Base-by-base conservation (phyloP, 2,113 vertebrate species). In the Gadus chalcogrammus region DNA sequence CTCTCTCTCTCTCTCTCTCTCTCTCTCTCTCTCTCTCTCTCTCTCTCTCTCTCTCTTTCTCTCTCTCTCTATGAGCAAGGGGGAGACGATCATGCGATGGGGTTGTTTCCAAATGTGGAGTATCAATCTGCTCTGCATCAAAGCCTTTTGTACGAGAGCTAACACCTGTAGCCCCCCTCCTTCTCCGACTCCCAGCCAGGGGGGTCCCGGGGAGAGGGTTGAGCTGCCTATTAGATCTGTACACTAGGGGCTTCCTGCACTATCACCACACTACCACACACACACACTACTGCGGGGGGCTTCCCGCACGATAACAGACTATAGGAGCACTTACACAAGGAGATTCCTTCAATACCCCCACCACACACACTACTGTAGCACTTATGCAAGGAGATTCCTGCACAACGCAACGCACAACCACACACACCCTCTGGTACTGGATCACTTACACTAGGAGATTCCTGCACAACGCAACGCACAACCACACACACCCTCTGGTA, bases 151-250 rank as follows among this genome's bases (percentile, higher is more conserved):
- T 79, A 81, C 11, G 13, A 82, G 81, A 87, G 84, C 58, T 20
- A 78, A 86, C 85, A 91, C 85, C 89, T 90, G 91, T 80, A 31
- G 28, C 88, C 31, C 31, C 85, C 82, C 73, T 55, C 82, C 73
- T 20, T 20, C 24, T 3, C 24, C 24, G 24, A 24, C 24, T 77
- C 65, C n/a, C 62, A 89, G 89, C 88, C 87, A 89, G 87, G 88
- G 68, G 78, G 75, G 69, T 35, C 84, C 82, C 71, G 82, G 78
- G 48, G 64, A 88, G 84, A 80, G 81, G 81, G 73, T 81, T 87
- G 81, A 87, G 84, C 87, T 88, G 87, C 72, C 70, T 78, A 35
- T n/a, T 48, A 70, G 74, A 79, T 62, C 81, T 65, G 82, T 84
- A 83, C 68, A 84, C 71, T 77, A 60, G 68, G 64, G 79, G 77